A percentile compares a stretch with the other conserved stretches of the same genome.
Evolutionary conservation across 2,888 invertebrate species (phyloP).

Genomic region (Allophyes oxyacanthae): DNA sequence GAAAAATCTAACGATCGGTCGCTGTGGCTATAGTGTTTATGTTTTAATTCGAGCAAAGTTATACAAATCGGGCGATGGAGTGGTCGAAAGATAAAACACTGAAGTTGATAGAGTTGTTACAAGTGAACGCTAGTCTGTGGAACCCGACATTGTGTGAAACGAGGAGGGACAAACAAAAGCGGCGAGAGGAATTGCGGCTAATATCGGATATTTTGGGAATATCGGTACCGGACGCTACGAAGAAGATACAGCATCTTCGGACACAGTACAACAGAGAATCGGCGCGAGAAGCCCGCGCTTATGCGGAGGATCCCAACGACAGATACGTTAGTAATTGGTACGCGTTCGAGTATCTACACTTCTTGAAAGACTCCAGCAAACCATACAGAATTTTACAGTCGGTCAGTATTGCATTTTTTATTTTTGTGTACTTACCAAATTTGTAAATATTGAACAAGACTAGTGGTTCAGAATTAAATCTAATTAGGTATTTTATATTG

Average conservation of each 20-base stretch:
- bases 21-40: constrained; percentile 63
- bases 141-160: constrained; percentile 82
- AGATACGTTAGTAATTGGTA: constrained; percentile 87
- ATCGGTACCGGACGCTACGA: constrained; percentile 85
- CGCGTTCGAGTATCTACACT: constrained; percentile 89
- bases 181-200: constrained; percentile 79
- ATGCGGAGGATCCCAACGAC: constrained; percentile 85
- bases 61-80: constrained; percentile 74
- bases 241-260: constrained; percentile 90
- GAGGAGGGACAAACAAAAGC: constrained; percentile 82
- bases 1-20: constrained; percentile 74
- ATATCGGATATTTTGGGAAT: constrained; percentile 79
- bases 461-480: no score
- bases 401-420: constrained; percentile 64
- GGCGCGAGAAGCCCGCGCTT: constrained; percentile 86
- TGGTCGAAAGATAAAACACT: constrained; percentile 86
- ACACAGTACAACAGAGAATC: constrained; percentile 90
- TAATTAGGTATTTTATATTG: no score
- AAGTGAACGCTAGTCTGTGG: constrained; percentile 82
- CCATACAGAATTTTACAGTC: constrained; percentile 78
- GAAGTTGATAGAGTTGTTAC: constrained; percentile 82
- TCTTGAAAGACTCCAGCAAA: constrained; percentile 89
- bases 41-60: constrained; percentile 53
- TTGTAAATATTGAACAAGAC: no score
- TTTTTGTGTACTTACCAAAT: no score